phyloP scores from a whole-genome alignment of 2,113 vertebrate genomes.

The Madoqua kirkii region DNA sequence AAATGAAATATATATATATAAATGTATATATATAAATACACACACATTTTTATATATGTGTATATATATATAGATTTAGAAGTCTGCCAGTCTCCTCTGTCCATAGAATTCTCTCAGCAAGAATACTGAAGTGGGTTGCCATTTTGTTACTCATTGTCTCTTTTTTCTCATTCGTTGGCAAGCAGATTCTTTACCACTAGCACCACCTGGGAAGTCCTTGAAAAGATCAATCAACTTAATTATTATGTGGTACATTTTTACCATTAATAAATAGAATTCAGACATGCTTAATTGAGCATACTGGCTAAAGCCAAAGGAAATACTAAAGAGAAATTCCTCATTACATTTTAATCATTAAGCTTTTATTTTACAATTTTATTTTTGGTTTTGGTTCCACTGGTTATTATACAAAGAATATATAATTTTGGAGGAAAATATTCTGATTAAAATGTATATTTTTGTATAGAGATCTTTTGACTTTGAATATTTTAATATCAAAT shows the following conservation, averaged over 20 bases:
- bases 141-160: not conserved
- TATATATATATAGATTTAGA: not conserved
- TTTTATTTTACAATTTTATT: not conserved
- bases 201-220: not conserved
- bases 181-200: not conserved
- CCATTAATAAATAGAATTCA: not conserved
- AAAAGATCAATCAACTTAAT: not conserved
- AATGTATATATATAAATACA: not conserved
- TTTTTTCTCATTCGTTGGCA: not conserved
- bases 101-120: not conserved
- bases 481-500: not conserved
- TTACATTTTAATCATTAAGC: not conserved
- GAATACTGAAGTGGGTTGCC: not conserved
- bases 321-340: not conserved
- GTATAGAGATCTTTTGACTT: not conserved
- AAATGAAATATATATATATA: not conserved
- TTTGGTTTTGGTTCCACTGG: not conserved
- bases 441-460: not conserved
- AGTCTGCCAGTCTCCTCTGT: rapidly evolving
- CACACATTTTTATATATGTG: not conserved
- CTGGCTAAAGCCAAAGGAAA: not conserved
- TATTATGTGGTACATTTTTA: not conserved
- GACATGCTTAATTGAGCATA: not conserved
- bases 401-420: not conserved
- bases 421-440: not conserved